Evolutionary conservation across 2,888 invertebrate species (phyloP).

Genomic region (Nomada lathburiana): DNA sequence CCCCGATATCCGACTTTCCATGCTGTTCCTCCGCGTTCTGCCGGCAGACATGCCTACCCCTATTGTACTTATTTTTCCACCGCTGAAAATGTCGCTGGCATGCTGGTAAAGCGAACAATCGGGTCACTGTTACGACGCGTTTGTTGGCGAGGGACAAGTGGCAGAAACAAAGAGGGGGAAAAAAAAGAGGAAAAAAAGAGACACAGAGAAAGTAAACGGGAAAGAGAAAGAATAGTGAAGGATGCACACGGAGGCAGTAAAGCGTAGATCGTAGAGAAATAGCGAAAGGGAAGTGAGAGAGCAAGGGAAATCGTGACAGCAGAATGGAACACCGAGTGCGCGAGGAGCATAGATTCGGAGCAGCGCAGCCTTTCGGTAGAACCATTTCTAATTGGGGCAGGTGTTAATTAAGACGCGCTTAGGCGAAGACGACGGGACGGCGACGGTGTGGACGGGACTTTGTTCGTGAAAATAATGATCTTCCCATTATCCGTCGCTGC

Average conservation of each 20-base stretch:
- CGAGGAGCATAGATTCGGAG: slow-evolving; percentile 55
- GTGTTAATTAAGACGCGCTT: slow-evolving; percentile 79
- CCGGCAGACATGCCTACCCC: slow-evolving; percentile 18
- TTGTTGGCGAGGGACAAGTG: slow-evolving; percentile 49
- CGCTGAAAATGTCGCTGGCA: slow-evolving; percentile 51
- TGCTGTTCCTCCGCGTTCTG: slow-evolving; percentile 34
- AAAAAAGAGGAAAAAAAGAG: neutral
- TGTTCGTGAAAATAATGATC: slow-evolving; percentile 83
- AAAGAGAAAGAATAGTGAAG: neutral
- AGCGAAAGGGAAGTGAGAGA: neutral
- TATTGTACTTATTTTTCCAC: slow-evolving; percentile 59
- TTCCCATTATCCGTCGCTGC: slow-evolving; percentile 79
- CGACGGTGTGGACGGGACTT: slow-evolving; percentile 79
- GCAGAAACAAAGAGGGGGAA: slow-evolving; percentile 8
- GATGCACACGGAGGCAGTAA: slow-evolving; percentile 44
- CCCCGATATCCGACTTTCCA: slow-evolving; percentile 50
- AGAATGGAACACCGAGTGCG: slow-evolving; percentile 20
- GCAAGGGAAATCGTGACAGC: neutral
- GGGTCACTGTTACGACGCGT: slow-evolving; percentile 58
- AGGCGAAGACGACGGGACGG: slow-evolving; percentile 70
- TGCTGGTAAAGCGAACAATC: slow-evolving; percentile 57
- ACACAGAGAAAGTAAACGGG: neutral
- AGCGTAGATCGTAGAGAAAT: slow-evolving; percentile 22
- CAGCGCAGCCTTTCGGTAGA: slow-evolving; percentile 65
- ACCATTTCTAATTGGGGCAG: slow-evolving; percentile 77